phyloP scores from a whole-genome alignment of 2,113 vertebrate genomes.

The Ia io region DNA sequence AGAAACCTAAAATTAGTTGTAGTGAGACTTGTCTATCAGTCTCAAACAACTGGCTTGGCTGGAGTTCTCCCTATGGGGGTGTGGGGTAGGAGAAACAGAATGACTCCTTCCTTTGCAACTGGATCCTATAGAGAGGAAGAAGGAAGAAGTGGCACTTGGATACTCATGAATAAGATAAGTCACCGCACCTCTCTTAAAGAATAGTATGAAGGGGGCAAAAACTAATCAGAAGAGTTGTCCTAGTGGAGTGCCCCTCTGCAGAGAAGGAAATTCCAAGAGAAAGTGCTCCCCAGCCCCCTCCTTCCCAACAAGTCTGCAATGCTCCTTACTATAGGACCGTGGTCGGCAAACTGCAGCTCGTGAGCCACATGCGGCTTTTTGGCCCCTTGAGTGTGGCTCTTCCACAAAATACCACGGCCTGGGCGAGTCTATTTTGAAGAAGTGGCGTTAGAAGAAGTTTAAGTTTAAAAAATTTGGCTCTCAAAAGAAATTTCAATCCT shows the following conservation, averaged over 20 bases:
- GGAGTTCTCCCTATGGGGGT: background rate
- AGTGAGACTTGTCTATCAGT: background rate
- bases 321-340: background rate
- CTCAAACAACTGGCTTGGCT: background rate
- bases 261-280: background rate
- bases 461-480: no score
- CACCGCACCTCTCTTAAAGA: background rate
- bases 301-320: background rate
- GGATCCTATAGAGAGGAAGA: background rate
- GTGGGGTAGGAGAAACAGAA: background rate
- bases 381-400: no score
- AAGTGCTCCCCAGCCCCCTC: background rate
- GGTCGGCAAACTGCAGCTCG: no score
- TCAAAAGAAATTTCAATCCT: no score
- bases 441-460: no score
- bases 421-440: no score
- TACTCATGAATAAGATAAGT: background rate
- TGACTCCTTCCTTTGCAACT: background rate
- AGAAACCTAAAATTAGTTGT: background rate
- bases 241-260: rapidly evolving
- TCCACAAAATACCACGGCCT: no score
- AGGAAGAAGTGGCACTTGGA: background rate
- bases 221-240: background rate
- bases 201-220: background rate
- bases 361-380: no score